Evolutionary conservation across 2,888 invertebrate species (phyloP), one percentile per base, ranked within the genome.

Genomic region (Villa cingulata): DNA sequence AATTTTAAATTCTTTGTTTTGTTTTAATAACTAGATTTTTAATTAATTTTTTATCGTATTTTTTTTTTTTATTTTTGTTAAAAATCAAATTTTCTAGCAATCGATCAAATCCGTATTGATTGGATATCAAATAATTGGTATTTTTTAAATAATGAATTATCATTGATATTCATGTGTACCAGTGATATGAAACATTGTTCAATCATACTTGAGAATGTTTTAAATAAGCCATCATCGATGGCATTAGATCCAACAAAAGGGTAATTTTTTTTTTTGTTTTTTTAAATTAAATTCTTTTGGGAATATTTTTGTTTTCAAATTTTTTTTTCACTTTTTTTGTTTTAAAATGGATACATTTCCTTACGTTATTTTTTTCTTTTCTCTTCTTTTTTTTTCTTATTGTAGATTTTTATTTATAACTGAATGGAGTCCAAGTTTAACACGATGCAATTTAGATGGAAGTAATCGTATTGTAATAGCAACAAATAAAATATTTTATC

Each of bases 81-180:
- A 23, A 23, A 23, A 23, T 15, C 23, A 41, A 41, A n/a, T 52
- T 48, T 57, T 62, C 52, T 66, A 83, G 85, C 78, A 54, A 81
- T 88, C 53, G 79, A 78, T 54, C 82, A 83, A 62, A 73, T 90
- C 59, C 80, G 81, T 7, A 66, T 82, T 54, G 91, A 92, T 70
- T 92, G 91, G 91, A 71, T 88, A 48, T 78, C 85, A 16, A 78
- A 78, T 57, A 88, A 88, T 72, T 89, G 88, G 87, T 92, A 89
- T 71, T 76, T 88, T 63, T 71, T 81, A 58, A 86, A 85, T 68
- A 77, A 74, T 58, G 72, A 71, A 46, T 74, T 78, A 53, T 80
- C 79, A 61, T 74, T 79, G 65, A 75, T 89, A 55, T 81, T 83
- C 68, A 72, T 81, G 56, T 89, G 89, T 69, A 74, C 74, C 51